Evolutionary conservation across 92 coral and sea anemone genomes (phyloP).

Genomic region (Ricordea florida): DNA sequence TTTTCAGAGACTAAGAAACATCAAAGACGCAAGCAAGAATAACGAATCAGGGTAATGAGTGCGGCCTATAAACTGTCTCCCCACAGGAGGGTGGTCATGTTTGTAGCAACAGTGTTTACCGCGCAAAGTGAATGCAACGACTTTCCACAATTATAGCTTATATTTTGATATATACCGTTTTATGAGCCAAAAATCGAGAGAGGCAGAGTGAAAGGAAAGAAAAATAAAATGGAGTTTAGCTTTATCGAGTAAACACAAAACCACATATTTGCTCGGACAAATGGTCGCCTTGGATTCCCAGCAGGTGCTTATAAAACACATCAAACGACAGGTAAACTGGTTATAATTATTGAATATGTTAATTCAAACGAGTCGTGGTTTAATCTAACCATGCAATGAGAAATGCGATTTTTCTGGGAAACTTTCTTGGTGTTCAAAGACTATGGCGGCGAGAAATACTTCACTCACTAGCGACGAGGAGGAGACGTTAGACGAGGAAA

Average conservation of each 20-base stretch:
- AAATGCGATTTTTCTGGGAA: not conserved
- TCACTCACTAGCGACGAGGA: not conserved
- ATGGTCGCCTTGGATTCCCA: slow-evolving; percentile 3
- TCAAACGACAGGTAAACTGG: slow-evolving; percentile 23
- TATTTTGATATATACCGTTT: too few species aligned
- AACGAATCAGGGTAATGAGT: slow-evolving; percentile 45
- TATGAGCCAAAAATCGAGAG: too few species aligned
- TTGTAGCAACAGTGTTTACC: not conserved
- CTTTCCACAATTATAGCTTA: too few species aligned
- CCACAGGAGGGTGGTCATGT: not conserved
- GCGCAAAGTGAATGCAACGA: not conserved
- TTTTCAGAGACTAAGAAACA: slow-evolving; percentile 49
- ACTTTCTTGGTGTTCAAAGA: too few species aligned
- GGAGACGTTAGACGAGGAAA: slow-evolving; percentile 12
- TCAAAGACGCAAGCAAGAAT: slow-evolving; percentile 50
- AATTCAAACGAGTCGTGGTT: slow-evolving; percentile 19
- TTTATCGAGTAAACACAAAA: too few species aligned
- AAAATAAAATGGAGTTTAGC: too few species aligned
- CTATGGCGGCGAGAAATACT: slow-evolving; percentile 13
- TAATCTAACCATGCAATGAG: not conserved
- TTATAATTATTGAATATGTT: slow-evolving; percentile 35
- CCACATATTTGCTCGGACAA: slow-evolving; percentile 14
- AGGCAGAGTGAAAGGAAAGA: too few species aligned
- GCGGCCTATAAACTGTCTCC: not conserved
- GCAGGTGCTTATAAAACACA: slow-evolving; percentile 31